Evolutionary conservation across 2,888 invertebrate genomes (phyloP).

Genomic region (Meganola albula): DNA sequence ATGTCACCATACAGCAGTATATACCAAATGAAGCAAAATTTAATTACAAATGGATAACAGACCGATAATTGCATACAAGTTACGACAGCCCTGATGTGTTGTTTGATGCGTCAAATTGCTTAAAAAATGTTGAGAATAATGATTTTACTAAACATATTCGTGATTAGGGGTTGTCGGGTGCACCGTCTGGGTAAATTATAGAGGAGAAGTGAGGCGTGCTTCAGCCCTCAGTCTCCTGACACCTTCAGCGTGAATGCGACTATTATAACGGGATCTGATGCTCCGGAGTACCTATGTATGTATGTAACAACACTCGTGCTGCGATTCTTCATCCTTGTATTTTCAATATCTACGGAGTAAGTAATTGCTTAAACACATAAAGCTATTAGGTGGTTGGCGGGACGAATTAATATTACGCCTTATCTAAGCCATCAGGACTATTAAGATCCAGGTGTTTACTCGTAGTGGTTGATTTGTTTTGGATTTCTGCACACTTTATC

Average conservation of each 20-base stretch:
- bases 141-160: slow-evolving; percentile 44
- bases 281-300: not conserved
- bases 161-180: slow-evolving; percentile 49
- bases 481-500: too few species aligned
- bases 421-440: slow-evolving; percentile 43
- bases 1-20: too few species aligned
- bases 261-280: slow-evolving; percentile 68
- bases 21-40: too few species aligned
- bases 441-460: slow-evolving; percentile 22
- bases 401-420: slow-evolving; percentile 49
- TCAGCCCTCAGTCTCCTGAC: slow-evolving; percentile 48
- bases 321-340: slow-evolving; percentile 34
- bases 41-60: too few species aligned
- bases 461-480: too few species aligned
- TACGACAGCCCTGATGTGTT: too few species aligned
- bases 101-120: slow-evolving; percentile 5
- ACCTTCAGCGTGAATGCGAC: slow-evolving; percentile 44
- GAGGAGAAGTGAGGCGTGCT: slow-evolving; percentile 42
- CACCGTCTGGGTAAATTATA: slow-evolving; percentile 53
- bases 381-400: slow-evolving; percentile 43
- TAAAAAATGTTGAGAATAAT: slow-evolving; percentile 34
- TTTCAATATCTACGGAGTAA: slow-evolving; percentile 45
- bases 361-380: slow-evolving; percentile 69
- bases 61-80: too few species aligned
- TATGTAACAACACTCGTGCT: slow-evolving; percentile 22